Evolutionary conservation across 2,888 invertebrate genomes (phyloP), one percentile per base, ranked within the genome.

Genomic region (Pyrrhosoma nymphula): DNA sequence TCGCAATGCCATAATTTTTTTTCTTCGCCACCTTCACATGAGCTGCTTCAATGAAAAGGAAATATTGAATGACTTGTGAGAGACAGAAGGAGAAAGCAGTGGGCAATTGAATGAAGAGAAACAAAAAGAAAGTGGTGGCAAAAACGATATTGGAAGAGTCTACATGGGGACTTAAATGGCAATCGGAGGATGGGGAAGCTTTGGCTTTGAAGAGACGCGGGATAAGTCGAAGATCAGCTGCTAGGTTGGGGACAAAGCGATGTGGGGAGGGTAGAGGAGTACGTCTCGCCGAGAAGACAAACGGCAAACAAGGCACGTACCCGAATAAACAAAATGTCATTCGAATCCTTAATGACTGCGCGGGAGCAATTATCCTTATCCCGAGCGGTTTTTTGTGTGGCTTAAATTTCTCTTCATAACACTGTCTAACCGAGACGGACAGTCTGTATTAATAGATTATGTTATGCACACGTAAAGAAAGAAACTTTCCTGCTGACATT

Each of bases 291-390:
- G 14, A 26, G 47, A 35, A 75, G 63, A 69, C 75, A 75, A 93
- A 93, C 47, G 69, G n/a, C 63, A 93, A 93, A 39, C 47, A 69
- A 63, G n/a, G 26, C 93, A 93, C 93, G 69, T 69, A 39, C 16
- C 69, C 26, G 93, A 69, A 63, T 35, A 60, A 90, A 91, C 23
- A 91, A 60, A 91, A 69, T 47, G 47, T 93, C 93, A 69, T 12
- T n/a, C 93, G 75, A 93, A 93, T 69, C 47, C 39, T 69, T 47
- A 47, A 93, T 75, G 69, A 55, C 93, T 47, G 47, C 39, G 39
- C 93, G 14, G 35, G 82, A 82, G 69, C 20, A 69, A n/a, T 26
- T n/a, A n/a, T 82, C 30, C 30, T 16, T 18, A 35, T 16, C 12
- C 30, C 18, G 35, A 82, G 35, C n/a, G 82, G 30, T 82, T 35